Evolutionary conservation across 2,797 vertebrate species (phyloP), one percentile per base, ranked within the genome.

Genomic region (Merluccius polli): DNA sequence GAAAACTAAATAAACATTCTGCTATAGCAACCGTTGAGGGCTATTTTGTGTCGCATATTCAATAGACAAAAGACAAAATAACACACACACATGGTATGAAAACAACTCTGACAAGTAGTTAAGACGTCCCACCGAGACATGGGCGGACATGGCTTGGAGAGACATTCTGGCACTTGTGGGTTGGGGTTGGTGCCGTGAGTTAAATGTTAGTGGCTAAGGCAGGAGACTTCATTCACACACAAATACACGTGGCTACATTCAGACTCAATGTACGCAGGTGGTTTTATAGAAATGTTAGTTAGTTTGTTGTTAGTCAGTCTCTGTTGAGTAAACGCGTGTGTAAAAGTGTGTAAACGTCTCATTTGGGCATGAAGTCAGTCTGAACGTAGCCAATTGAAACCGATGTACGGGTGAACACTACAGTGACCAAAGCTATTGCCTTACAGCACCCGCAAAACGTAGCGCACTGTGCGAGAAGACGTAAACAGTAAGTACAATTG

Each of bases 81-180:
- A 85, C 82, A 77, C 68, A 52, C 38, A 71, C 13, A 73, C 70
- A 31, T 78, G 85, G 71, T 44, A 73, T 83, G 90, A 87, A 82
- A 90, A 90, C 84, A 59, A 84, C 88, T 80, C 79, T 81, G 72
- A 88, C 79, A 78, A 86, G 52, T 79, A 90, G 85, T 93, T 92
- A 93, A 93, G 91, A 93, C 92, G 85, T 88, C 87, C 90, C 91
- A 90, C 89, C 80, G 18, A 65, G 81, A 79, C 77, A 70, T 84
- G 63, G 83, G 90, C 83, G 84, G 90, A 89, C 88, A 89, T 92
- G 91, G 92, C 91, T 93, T 92, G 88, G 89, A 85, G 86, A 93
- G 88, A 91, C 90, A 89, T 90, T 93, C 90, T 87, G 92, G 94
- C 92, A 93, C 93, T 94, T 94, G 91, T 93, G 91, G 59, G 92